Conservation (phyloP, 2,113 vertebrate genomes). For the Erythrocercus mccallii region DNA sequence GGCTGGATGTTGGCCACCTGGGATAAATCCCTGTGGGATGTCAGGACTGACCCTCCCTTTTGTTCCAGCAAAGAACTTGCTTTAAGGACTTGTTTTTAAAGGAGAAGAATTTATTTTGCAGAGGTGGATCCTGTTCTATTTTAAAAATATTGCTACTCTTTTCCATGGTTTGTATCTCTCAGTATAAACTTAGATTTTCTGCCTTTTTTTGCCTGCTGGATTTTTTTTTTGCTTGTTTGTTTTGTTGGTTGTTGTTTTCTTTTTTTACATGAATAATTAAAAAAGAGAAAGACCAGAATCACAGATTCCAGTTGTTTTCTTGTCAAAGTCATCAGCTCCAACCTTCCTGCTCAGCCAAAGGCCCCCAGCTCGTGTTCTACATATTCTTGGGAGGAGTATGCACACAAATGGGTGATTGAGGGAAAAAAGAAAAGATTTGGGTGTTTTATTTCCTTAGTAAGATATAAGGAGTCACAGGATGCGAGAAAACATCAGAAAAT, state of each 20-base stretch:
- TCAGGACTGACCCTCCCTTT: not conserved
- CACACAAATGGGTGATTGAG: not conserved
- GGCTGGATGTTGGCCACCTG: not conserved
- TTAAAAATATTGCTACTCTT: not conserved
- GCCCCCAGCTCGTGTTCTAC: not conserved
- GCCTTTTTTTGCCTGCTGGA: conserved; percentile 13
- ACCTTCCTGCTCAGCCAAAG: not conserved
- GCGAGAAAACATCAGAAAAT: not conserved
- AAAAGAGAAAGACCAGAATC: not conserved
- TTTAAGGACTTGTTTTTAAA: not conserved
- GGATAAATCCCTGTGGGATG: not conserved
- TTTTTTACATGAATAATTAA: conserved; percentile 67
- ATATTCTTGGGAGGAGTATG: not conserved
- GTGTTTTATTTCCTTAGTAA: not conserved
- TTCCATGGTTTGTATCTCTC: not conserved
- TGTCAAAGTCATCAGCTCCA: not conserved
- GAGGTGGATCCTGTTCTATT: not conserved
- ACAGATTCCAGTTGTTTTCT: not conserved
- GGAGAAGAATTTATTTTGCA: not conserved
- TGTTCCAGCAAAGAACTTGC: fast-evolving
- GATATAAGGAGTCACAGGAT: fast-evolving
- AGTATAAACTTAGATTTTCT: not conserved
- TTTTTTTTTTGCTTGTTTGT: conserved; percentile 27
- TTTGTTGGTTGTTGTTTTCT: not conserved
- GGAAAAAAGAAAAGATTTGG: not conserved